Evolutionary conservation across 2,888 invertebrate genomes (phyloP).

Genomic region (Drosophila conformis): DNA sequence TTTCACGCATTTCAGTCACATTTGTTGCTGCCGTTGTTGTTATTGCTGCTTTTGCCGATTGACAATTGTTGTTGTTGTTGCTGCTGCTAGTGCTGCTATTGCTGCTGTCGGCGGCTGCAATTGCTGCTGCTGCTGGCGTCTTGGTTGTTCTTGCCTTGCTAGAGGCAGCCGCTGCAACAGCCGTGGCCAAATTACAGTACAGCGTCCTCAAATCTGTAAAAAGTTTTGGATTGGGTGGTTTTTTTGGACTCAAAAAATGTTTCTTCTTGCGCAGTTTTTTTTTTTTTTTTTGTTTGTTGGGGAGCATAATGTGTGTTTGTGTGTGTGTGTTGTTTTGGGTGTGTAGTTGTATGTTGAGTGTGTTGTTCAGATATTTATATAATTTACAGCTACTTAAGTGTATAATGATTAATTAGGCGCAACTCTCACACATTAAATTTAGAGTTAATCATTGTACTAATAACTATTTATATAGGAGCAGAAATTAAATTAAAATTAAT

Average conservation of each 20-base stretch:
- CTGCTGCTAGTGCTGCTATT: conserved; percentile 33
- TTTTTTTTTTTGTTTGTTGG: background rate
- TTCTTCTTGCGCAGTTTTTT: conserved; percentile 51
- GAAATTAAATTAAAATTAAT: conserved; percentile 34
- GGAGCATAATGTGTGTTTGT: conserved; percentile 17
- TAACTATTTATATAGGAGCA: conserved; percentile 25
- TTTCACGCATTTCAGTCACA: conserved; percentile 56
- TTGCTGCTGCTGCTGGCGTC: conserved; percentile 35
- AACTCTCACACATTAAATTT: conserved; percentile 47
- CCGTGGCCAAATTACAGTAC: conserved; percentile 84
- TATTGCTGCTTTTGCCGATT: conserved; percentile 11
- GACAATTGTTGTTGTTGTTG: conserved; percentile 26
- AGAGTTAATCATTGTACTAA: conserved; percentile 43
- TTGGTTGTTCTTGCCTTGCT: conserved; percentile 49
- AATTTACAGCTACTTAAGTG: conserved; percentile 56
- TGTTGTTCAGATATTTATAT: conserved; percentile 14
- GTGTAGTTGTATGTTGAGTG: background rate
- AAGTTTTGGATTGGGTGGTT: conserved; percentile 80
- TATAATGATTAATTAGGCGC: conserved; percentile 53
- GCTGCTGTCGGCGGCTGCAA: conserved; percentile 33
- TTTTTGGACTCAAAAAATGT: conserved; percentile 71
- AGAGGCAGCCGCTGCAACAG: conserved; percentile 82
- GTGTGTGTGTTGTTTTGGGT: conserved; percentile 9
- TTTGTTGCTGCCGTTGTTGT: conserved; percentile 10
- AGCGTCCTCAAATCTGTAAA: conserved; percentile 85